phyloP scores from a whole-genome alignment of 2,113 vertebrate genomes.

The Ailuropoda melanoleuca region DNA sequence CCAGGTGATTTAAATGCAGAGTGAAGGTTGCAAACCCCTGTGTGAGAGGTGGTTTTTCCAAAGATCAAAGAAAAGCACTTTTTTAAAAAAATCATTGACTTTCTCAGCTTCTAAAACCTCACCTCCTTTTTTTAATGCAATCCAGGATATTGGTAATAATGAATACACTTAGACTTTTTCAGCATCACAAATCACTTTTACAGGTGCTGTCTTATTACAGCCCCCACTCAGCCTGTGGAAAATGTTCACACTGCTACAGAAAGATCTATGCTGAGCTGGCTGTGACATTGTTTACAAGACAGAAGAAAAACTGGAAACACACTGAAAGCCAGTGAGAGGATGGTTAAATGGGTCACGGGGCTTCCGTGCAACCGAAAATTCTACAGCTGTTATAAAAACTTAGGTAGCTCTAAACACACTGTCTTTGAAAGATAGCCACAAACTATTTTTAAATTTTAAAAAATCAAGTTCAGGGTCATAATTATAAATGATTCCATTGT shows the following conservation, averaged over 20 bases:
- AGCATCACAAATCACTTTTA: constrained; percentile 26
- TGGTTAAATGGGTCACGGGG: neutral
- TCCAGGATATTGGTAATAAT: neutral
- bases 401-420: neutral
- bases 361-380: neutral
- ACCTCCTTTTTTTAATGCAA: neutral
- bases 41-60: neutral
- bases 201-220: neutral
- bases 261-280: neutral
- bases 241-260: neutral
- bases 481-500: neutral
- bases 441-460: neutral
- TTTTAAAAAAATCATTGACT: neutral
- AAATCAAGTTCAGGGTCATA: neutral
- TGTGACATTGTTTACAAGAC: neutral
- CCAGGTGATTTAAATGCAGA: neutral
- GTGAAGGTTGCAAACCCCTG: neutral
- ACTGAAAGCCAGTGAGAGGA: neutral
- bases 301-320: neutral
- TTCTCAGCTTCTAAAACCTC: neutral
- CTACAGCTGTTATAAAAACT: neutral
- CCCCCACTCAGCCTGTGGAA: constrained; percentile 17
- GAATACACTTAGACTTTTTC: neutral
- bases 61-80: neutral
- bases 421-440: neutral